A percentile compares a stretch with the other conserved stretches of the same genome.
phyloP scores from a whole-genome alignment of 64 coral and sea anemone species.

The Stylophora pistillata region DNA sequence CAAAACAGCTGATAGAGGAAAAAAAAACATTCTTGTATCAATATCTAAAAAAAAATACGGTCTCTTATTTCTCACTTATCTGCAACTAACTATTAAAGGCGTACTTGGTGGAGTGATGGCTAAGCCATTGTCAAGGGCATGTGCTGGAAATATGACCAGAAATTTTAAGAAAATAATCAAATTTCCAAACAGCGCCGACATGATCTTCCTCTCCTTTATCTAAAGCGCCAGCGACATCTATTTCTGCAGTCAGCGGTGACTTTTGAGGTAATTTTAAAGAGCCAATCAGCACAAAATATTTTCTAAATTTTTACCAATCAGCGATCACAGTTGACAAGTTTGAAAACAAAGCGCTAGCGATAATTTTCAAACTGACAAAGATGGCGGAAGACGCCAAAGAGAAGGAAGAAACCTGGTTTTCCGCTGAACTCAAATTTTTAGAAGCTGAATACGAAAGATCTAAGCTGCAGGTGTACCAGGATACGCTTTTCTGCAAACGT shows the following conservation, averaged over 20 bases:
- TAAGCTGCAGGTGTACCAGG: slow-evolving; percentile 51
- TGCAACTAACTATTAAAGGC: not conserved
- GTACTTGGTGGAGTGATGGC: slow-evolving; percentile 70
- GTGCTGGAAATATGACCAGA: not conserved
- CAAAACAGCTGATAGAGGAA: too few relatives aligned
- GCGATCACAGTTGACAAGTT: not conserved
- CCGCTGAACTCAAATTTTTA: slow-evolving; percentile 42
- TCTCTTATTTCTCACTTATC: too few relatives aligned
- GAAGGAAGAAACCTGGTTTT: slow-evolving; percentile 8
- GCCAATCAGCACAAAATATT: not conserved
- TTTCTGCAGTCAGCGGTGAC: not conserved
- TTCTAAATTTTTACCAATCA: slow-evolving; percentile 37
- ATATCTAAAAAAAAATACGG: too few relatives aligned
- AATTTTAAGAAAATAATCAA: not conserved
- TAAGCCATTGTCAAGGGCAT: slow-evolving; percentile 63
- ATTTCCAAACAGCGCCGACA: not conserved
- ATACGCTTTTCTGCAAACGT: slow-evolving; percentile 57
- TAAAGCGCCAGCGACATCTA: not conserved
- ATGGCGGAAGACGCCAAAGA: slow-evolving; percentile 38
- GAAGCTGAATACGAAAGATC: slow-evolving; percentile 63
- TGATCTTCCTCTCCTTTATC: not conserved
- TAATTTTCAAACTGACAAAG: slow-evolving; percentile 13
- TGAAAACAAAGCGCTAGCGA: slow-evolving; percentile 28
- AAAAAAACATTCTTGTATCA: too few relatives aligned
- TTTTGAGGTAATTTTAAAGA: not conserved